These are phyloP conservation scores for Aspiorhynchus laticeps DNA, from an alignment of 2,113 vertebrate genomes.

Conservation along the genomic window DNA sequence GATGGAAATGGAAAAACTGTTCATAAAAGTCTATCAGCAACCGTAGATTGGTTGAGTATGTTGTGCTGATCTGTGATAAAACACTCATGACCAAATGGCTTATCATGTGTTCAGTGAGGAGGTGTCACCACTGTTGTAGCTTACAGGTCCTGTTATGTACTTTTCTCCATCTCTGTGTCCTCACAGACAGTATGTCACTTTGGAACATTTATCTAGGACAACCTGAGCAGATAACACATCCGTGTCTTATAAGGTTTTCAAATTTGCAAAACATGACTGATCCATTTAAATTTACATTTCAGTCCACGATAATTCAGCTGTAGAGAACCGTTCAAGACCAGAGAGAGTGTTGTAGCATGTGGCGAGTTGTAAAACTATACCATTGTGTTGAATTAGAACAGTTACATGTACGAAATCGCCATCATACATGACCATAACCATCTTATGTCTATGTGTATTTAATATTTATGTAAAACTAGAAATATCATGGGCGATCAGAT, in stretches of 20 bases:
- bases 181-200: not conserved
- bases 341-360: not conserved
- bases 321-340: not conserved
- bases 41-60: not conserved
- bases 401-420: not conserved
- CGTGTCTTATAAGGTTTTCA: not conserved
- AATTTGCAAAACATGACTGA: not conserved
- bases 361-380: not conserved
- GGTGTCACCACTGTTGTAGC: not conserved
- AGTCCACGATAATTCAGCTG: not conserved
- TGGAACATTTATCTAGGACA: not conserved
- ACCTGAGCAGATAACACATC: not conserved
- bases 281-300: not conserved
- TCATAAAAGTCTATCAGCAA: not conserved
- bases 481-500: not conserved
- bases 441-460: not conserved
- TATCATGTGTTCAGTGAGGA: constrained; percentile 15
- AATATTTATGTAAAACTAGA: not conserved
- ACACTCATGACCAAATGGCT: not conserved
- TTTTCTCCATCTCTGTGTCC: not conserved
- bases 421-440: not conserved
- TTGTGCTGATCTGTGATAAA: not conserved
- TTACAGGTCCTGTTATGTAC: not conserved
- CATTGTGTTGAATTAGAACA: not conserved
- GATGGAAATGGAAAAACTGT: constrained; percentile 6